Evolutionary conservation across 2,113 vertebrate species (phyloP), one percentile per base, ranked within the genome.

Genomic region (Mystacornis crossleyi): DNA sequence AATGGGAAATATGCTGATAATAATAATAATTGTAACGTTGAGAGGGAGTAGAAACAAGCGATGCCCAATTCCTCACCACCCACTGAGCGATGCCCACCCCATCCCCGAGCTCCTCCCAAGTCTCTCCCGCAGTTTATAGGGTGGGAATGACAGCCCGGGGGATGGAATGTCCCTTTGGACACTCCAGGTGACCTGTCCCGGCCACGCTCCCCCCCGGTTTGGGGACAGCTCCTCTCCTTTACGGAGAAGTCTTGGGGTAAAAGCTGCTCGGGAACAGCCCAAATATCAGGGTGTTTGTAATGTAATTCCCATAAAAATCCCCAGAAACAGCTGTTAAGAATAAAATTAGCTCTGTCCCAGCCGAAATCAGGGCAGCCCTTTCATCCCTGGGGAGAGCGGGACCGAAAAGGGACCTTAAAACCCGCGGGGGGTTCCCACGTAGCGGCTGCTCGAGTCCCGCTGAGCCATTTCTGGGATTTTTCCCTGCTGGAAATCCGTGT

Each of bases 201-300:
- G 29, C 34, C 61, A 20, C 36, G 21, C 34, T n/a, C 6, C 14
- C 14, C 18, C 19, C 13, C 10, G 10, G 1, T 5, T 23, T 33
- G 26, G 55, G 38, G 26, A 25, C 53, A 77, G 11, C 36, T 23
- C 43, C 33, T 71, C 12, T 8, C 9, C 42, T 40, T 29, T 4
- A 0, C 36, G 1, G 58, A 8, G 18, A 12, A 23, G 0, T 3
- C 36, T 16, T 3, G 23, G 18, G 21, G 3, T 15, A 3, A 40
- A 48, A 42, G 6, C 57, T 8, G 45, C 84, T 45, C 1, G 10
- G 47, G 42, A 47, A 5, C n/a, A 78, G 33, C 57, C 8, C 0
- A 6, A 55, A 10, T 8, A 4, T 4, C 86, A 0, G 2, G 3
- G 3, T 33, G 50, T 25, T 2, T 18, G 6, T 4, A 2, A 21